phyloP scores from a whole-genome alignment of 2,797 vertebrate species.

The Hipposideros larvatus region DNA sequence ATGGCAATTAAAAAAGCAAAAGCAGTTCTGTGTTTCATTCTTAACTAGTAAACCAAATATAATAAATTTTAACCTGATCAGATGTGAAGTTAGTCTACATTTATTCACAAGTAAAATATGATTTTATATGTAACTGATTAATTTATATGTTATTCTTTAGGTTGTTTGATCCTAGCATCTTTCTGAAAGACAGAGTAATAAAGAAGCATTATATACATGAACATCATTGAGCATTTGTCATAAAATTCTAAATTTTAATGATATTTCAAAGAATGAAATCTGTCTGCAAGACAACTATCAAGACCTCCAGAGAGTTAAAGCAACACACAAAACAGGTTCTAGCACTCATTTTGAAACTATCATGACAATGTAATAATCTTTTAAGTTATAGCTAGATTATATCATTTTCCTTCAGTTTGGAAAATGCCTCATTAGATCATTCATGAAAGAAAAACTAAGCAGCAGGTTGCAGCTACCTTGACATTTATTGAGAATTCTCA shows the following conservation, averaged over 20 bases:
- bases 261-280: constrained; percentile 22
- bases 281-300: not conserved
- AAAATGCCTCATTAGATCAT: constrained; percentile 62
- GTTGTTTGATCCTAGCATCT: not conserved
- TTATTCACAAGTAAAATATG: not conserved
- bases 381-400: constrained; percentile 63
- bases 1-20: not conserved
- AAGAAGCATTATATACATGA: not conserved
- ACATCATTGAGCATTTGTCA: not conserved
- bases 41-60: not conserved
- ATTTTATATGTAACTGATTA: not conserved
- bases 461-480: constrained; percentile 47
- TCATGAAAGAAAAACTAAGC: constrained; percentile 49
- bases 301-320: not conserved
- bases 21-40: not conserved
- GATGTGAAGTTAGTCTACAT: constrained; percentile 19
- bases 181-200: constrained; percentile 51
- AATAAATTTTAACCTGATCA: constrained; percentile 40
- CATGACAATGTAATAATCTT: constrained; percentile 51
- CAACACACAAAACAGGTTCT: not conserved
- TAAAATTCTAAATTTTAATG: constrained; percentile 29
- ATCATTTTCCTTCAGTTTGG: constrained; percentile 69
- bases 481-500: constrained; percentile 67
- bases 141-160: constrained; percentile 56
- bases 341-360: constrained; percentile 1